Percentiles rank a stretch among this genome's conserved stretches.
Evolutionary conservation across 2,888 invertebrate species (phyloP).

Genomic region (Aradus depressus): DNA sequence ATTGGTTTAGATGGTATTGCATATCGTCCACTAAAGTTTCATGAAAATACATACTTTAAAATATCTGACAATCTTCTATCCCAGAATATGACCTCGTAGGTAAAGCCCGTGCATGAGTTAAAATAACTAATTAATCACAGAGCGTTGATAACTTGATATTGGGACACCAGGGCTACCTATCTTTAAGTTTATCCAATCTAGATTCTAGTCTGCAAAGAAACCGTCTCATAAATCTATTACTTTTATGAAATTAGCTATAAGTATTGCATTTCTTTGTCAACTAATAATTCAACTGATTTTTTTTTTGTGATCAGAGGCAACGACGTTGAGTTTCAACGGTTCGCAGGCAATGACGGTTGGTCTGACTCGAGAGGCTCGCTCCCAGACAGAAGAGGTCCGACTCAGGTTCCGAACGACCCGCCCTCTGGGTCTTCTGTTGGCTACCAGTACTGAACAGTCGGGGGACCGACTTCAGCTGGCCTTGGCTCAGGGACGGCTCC

Average conservation of each 20-base stretch:
- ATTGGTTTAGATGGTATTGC: no score
- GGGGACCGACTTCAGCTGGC: conserved; percentile 77
- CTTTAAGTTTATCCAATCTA: not conserved
- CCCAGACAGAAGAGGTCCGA: conserved; percentile 82
- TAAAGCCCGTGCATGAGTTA: no score
- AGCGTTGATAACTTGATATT: no score
- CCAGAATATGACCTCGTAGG: no score
- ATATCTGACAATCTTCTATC: no score
- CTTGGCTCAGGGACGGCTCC: conserved; percentile 69
- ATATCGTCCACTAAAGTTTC: no score
- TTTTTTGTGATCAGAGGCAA: conserved; percentile 59
- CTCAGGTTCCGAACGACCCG: conserved; percentile 74
- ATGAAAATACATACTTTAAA: no score
- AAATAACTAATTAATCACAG: no score
- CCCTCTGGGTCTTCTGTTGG: conserved; percentile 63
- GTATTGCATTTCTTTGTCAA: not conserved
- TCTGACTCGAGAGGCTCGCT: conserved; percentile 58
- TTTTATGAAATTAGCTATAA: no score
- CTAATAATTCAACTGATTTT: not conserved
- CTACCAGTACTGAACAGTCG: conserved; percentile 66
- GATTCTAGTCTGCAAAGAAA: not conserved
- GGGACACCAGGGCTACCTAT: no score
- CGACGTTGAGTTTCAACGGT: conserved; percentile 78
- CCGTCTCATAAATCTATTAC: not conserved
- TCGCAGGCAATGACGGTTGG: conserved; percentile 74